phyloP scores from a whole-genome alignment of 2,113 vertebrate species.

The Dipodomys spectabilis region DNA sequence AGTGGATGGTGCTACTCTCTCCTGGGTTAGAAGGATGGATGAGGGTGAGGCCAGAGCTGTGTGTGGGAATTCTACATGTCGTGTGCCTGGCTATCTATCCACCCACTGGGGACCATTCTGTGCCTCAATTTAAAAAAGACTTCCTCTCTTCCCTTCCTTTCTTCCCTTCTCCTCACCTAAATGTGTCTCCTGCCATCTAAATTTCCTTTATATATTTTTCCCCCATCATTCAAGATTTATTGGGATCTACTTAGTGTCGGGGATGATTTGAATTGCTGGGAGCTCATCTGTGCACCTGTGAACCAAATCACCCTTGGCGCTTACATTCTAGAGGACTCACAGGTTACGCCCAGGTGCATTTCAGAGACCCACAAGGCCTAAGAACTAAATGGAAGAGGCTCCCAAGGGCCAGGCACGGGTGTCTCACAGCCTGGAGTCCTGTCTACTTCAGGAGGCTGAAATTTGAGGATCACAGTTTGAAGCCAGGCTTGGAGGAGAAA shows the following conservation, averaged over 20 bases:
- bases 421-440: too few species aligned
- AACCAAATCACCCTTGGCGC: too few species aligned
- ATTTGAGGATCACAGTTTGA: too few species aligned
- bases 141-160: background rate
- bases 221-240: background rate
- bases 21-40: background rate
- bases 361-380: background rate
- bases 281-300: background rate
- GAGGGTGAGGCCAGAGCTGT: accelerated
- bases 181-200: too few species aligned
- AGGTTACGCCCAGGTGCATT: background rate
- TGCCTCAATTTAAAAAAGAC: background rate
- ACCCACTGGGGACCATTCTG: background rate
- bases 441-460: too few species aligned
- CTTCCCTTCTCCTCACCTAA: background rate
- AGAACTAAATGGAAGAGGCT: too few species aligned
- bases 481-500: too few species aligned
- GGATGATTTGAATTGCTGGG: too few species aligned
- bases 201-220: background rate
- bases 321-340: background rate
- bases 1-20: background rate
- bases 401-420: too few species aligned
- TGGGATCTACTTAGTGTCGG: background rate
- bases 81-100: too few species aligned
- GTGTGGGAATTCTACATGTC: too few species aligned